Conservation (phyloP, 2,113 vertebrate genomes). For the Hystrix cristata region DNA sequence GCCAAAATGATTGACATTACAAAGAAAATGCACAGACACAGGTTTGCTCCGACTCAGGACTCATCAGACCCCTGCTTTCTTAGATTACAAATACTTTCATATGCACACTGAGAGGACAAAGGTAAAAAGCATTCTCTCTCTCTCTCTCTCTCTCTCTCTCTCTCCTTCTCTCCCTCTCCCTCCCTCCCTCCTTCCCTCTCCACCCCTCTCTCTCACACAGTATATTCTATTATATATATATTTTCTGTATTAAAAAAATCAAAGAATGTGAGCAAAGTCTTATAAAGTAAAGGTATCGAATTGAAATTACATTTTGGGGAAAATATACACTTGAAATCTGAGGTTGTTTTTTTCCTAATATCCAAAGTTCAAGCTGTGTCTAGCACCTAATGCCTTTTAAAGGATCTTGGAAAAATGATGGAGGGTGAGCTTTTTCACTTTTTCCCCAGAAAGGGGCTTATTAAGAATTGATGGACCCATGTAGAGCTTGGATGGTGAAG, state of each 20-base stretch:
- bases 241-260: not conserved
- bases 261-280: not conserved
- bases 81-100: constrained; percentile 12
- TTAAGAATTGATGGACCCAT: no score
- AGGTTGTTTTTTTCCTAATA: constrained; percentile 4
- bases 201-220: not conserved
- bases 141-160: not conserved
- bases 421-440: not conserved
- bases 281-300: not conserved
- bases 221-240: not conserved
- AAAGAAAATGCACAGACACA: constrained; percentile 72
- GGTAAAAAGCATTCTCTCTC: not conserved
- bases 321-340: not conserved
- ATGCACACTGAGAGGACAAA: not conserved
- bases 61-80: constrained; percentile 56
- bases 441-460: no score
- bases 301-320: constrained; percentile 44
- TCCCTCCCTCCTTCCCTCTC: not conserved
- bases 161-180: not conserved
- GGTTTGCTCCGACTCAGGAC: constrained; percentile 68
- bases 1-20: constrained; percentile 81
- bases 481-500: not conserved
- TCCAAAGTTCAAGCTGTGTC: not conserved
- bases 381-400: not conserved
- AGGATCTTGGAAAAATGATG: not conserved